Conservation (phyloP, 2,113 vertebrate species). For the Phodopus roborovskii region DNA sequence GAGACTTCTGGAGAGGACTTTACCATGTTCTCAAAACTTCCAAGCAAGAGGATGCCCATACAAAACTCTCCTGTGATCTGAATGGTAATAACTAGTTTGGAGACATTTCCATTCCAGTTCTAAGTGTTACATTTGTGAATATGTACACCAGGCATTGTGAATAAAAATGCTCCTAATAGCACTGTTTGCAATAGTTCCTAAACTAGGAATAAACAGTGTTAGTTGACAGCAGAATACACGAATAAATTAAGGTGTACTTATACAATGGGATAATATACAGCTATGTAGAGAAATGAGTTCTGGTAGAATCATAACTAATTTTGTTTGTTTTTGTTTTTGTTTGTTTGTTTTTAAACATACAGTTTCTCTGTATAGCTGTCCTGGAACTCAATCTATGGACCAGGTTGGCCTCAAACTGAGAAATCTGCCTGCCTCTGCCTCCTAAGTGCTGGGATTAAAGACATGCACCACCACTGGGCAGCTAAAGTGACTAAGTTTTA, state of each 20-base stretch:
- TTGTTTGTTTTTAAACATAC: too few relatives aligned
- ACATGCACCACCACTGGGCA: too few relatives aligned
- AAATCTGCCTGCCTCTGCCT: too few relatives aligned
- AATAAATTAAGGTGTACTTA: neutral
- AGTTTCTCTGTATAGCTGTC: too few relatives aligned
- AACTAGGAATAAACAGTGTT: neutral
- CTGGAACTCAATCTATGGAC: too few relatives aligned
- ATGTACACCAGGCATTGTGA: neutral
- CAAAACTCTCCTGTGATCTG: neutral
- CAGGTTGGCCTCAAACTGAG: too few relatives aligned
- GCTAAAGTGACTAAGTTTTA: neutral
- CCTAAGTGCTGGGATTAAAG: too few relatives aligned
- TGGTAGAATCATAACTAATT: neutral
- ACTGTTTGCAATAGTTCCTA: neutral
- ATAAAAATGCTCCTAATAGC: neutral
- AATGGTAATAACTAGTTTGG: neutral
- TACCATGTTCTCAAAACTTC: neutral
- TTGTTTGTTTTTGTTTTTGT: too few relatives aligned
- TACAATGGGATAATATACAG: neutral
- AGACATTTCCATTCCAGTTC: neutral
- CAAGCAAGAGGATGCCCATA: neutral
- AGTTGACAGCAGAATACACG: neutral
- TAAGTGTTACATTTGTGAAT: neutral
- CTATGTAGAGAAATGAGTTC: neutral
- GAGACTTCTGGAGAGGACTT: neutral